Conservation (phyloP, 2,113 vertebrate species). For the Rhinolophus ferrumequinum region DNA sequence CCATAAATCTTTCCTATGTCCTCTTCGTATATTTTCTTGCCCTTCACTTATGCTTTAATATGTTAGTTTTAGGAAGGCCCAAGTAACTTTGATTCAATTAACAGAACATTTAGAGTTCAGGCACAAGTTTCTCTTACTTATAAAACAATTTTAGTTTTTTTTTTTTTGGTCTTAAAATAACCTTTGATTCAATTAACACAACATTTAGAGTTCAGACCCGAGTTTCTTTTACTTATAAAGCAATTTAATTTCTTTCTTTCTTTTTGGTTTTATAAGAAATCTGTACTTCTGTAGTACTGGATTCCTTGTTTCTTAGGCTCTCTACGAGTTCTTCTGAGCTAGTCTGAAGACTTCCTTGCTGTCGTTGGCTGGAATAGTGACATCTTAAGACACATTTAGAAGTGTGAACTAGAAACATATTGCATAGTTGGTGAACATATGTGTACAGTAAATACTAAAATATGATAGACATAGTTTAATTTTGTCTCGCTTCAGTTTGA, state of each 20-base stretch:
- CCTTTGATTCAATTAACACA: neutral
- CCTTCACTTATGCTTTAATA: neutral
- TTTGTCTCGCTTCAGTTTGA: conserved; percentile 28
- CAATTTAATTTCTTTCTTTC: too few relatives aligned
- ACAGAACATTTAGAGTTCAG: neutral
- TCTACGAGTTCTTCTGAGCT: neutral
- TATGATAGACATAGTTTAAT: neutral
- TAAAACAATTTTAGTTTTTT: neutral
- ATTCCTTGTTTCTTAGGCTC: conserved; percentile 5
- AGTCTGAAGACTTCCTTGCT: neutral
- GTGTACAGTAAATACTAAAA: neutral
- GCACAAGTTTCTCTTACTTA: neutral
- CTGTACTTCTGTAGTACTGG: neutral
- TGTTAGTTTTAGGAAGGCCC: neutral
- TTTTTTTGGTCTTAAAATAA: neutral
- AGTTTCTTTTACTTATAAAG: neutral
- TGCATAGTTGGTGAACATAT: neutral
- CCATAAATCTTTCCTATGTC: neutral
- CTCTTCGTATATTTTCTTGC: neutral
- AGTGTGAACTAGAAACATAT: neutral
- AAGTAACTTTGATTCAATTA: neutral
- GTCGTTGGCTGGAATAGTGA: neutral
- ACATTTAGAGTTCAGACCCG: neutral
- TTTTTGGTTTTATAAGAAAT: neutral
- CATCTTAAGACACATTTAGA: neutral